Base-by-base conservation (phyloP, 2,888 invertebrate species). In the Chouioia cunea region DNA sequence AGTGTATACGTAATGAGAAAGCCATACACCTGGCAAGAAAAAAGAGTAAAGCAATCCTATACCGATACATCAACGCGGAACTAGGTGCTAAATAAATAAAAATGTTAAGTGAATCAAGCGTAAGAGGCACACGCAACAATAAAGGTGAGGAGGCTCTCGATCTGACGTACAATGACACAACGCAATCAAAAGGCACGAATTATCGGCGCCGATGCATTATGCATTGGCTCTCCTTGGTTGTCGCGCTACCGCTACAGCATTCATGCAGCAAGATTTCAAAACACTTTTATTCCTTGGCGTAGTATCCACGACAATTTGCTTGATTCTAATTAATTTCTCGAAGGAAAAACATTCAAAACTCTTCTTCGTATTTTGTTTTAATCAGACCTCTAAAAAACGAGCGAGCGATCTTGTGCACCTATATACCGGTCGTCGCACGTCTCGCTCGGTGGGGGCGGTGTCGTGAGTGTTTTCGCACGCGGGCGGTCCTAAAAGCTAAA, bases 141-240 rank as follows among this genome's bases (percentile, higher is more conserved):
- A 36, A 36, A 36, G 47, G 64, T 59, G 71, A 74, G 70, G 66
- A 76, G 71, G 68, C 67, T 62, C 53, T 48, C 74, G 77, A 77
- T 76, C 74, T 75, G 75, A 76, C 74, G n/a, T n/a, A 70, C 75
- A 79, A 79, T 77, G 79, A 80, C 78, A 76, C 77, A 75, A 76
- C 77, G 76, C 77, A 78, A 81, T 79, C 78, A 77, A 78, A 79
- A 79, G 78, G 79, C 78, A 79, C 77, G 79, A 79, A 80, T 80
- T 79, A 79, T 77, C 76, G 74, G 52, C n/a, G n/a, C 62, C 75
- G 12, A 77, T 79, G 78, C 76, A 78, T 81, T 76, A 79, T 79
- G 73, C 75, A 80, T 75, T 73, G 52, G 36, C 36, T 36, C 12
- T 36, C 36, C 36, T 10, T 2, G 18, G 18, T 36, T 36, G 6